These are phyloP conservation scores for Phalanger gymnotis DNA, from an alignment of 2,797 vertebrate species.

Conservation along the genomic window DNA sequence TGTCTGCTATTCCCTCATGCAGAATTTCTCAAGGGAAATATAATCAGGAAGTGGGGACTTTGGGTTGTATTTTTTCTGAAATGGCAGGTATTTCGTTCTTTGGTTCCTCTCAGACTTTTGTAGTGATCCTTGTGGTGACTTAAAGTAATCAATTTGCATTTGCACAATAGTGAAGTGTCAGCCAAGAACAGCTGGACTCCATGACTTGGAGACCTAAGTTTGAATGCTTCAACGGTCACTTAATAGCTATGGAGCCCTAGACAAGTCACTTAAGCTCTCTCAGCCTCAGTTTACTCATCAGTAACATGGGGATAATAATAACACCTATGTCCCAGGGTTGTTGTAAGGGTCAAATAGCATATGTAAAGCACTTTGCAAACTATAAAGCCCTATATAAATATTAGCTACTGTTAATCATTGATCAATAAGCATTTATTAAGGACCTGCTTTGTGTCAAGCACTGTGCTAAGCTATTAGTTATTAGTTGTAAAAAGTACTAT, in stretches of 20 bases:
- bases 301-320: neutral
- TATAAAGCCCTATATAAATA: neutral
- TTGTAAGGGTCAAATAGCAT: neutral
- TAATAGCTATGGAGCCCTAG: neutral
- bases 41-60: slow-evolving; percentile 3
- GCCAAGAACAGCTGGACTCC: neutral
- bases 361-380: neutral
- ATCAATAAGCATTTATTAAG: neutral
- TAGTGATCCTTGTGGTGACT: slow-evolving; percentile 36
- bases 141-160: slow-evolving; percentile 38
- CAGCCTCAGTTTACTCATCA: neutral
- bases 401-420: neutral
- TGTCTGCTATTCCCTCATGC: neutral
- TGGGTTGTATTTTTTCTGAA: slow-evolving; percentile 23
- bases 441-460: neutral
- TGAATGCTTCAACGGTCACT: neutral
- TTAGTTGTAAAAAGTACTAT: neutral
- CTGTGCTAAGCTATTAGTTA: neutral
- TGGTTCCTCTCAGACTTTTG: neutral
- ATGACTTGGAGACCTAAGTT: neutral
- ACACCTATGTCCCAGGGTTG: neutral
- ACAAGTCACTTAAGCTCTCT: neutral
- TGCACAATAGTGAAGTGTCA: neutral
- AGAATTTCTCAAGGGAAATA: neutral
- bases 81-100: slow-evolving; percentile 47